A percentile compares a stretch with the other conserved stretches of the same genome.
Conservation (phyloP, 2,113 vertebrate species). For the Rana temporaria region DNA sequence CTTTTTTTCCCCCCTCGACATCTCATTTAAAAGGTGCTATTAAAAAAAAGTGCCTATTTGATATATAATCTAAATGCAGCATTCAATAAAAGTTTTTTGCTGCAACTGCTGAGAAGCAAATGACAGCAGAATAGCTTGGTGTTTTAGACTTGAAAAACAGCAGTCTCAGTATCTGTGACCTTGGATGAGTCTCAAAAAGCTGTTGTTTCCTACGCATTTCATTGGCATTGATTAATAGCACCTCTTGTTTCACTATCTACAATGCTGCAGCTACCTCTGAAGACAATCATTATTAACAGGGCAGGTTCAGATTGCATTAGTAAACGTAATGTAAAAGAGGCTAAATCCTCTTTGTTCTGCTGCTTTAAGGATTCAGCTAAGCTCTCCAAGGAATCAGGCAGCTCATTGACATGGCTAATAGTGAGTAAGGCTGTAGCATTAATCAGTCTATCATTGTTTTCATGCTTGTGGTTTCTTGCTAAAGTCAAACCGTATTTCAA, state of each 20-base stretch:
- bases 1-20: slow-evolving; percentile 1
- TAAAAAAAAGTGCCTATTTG: slow-evolving; percentile 16
- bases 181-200: slow-evolving; percentile 24
- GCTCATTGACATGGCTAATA: slow-evolving; percentile 37
- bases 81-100: slow-evolving; percentile 18
- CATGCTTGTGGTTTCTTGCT: slow-evolving; percentile 22
- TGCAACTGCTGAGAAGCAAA: slow-evolving; percentile 24
- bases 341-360: slow-evolving; percentile 37
- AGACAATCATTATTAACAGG: slow-evolving; percentile 48
- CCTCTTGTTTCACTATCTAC: slow-evolving; percentile 47
- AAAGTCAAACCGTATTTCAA: slow-evolving; percentile 42
- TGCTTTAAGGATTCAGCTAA: slow-evolving; percentile 38
- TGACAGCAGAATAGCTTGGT: slow-evolving; percentile 1
- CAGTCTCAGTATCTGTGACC: slow-evolving; percentile 24
- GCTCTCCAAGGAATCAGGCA: slow-evolving; percentile 27
- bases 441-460: slow-evolving; percentile 56
- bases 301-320: slow-evolving; percentile 36
- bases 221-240: slow-evolving; percentile 49
- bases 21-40: slow-evolving; percentile 28
- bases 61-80: slow-evolving; percentile 2
- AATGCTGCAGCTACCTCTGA: slow-evolving; percentile 31
- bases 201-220: slow-evolving; percentile 29
- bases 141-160: slow-evolving; percentile 26
- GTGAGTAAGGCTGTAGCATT: slow-evolving; percentile 37
- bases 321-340: slow-evolving; percentile 25